Conservation (phyloP, 2,797 vertebrate species). For the Peromyscus eremicus region DNA sequence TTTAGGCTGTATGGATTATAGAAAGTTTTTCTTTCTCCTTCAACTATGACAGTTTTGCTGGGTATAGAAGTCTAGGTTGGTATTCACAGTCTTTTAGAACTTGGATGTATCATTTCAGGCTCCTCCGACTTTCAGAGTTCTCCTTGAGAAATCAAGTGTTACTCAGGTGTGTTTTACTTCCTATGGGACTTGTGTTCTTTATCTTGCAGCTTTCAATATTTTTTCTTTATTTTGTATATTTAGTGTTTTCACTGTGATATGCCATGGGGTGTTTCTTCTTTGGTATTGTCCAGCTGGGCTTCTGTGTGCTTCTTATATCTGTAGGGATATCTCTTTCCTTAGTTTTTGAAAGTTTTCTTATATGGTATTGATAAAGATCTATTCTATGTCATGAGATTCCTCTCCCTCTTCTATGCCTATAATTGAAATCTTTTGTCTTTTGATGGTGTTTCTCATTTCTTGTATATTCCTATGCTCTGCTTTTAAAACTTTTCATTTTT, state of each 20-base stretch:
- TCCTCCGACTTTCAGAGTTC: neutral
- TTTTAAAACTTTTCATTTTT: neutral
- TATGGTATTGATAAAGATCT: neutral
- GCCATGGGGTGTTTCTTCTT: neutral
- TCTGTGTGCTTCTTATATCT: neutral
- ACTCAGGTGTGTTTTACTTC: neutral
- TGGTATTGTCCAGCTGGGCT: neutral
- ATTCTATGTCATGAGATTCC: neutral
- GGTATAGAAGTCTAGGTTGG: neutral
- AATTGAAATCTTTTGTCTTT: neutral
- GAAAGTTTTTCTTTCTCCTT: neutral
- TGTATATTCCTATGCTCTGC: neutral
- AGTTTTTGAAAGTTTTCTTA: neutral
- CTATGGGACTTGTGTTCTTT: neutral
- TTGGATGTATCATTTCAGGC: neutral
- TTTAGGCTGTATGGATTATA: neutral
- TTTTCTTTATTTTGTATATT: neutral
- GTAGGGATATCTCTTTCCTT: neutral
- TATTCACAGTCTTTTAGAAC: neutral
- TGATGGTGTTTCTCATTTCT: neutral
- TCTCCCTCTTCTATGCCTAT: neutral
- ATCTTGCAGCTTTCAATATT: neutral
- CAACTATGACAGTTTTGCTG: neutral
- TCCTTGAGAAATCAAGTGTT: neutral
- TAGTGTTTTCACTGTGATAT: neutral